Evolutionary conservation across 2,797 vertebrate genomes (phyloP), one percentile per base, ranked within the genome.

Genomic region (Hirundo rustica): DNA sequence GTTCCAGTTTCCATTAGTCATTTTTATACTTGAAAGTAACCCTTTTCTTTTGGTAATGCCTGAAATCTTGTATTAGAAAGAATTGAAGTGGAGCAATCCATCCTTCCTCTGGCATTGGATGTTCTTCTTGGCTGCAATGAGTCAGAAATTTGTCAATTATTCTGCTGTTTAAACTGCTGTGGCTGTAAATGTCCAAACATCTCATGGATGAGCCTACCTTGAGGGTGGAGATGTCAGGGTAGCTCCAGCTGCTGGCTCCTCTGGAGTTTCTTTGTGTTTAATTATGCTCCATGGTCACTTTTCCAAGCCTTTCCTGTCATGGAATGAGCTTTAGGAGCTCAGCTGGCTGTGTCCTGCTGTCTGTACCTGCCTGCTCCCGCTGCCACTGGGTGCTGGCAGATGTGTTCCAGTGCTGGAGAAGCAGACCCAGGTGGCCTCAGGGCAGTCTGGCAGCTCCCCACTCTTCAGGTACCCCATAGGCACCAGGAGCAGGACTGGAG

Each of bases 201-300:
- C 20, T 72, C 0, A 0, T 42, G 48, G 55, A n/a, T 62, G 51
- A 61, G 66, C 51, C 36, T 38, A 38, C 38, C 30, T 66, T 27
- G 34, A 50, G 40, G 51, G 29, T 61, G 57, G 29, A 0, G 1
- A 23, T 19, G 8, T 1, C 20, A 40, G 10, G 17, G 25, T 4
- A n/a, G 26, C 21, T 13, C 13, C 45, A 53, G 23, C 32, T 85
- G 53, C 32, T 73, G 75, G 27, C 7, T 44, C 9, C 36, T 77
- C 32, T 40, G n/a, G 34, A 15, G 3, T 53, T 75, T 48, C 19
- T 91, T 26, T 75, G 20, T 10, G 2, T 74, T 85, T 76, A 57
- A 34, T 62, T 62, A 4, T 65, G 61, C 22, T 55, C 47, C 38
- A 15, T 19, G 30, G 60, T 47, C 47, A 55, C 36, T 22, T 67